Evolutionary conservation across 2,113 vertebrate genomes (phyloP), one percentile per base, ranked within the genome.

Genomic region (Hippopotamus amphibius): DNA sequence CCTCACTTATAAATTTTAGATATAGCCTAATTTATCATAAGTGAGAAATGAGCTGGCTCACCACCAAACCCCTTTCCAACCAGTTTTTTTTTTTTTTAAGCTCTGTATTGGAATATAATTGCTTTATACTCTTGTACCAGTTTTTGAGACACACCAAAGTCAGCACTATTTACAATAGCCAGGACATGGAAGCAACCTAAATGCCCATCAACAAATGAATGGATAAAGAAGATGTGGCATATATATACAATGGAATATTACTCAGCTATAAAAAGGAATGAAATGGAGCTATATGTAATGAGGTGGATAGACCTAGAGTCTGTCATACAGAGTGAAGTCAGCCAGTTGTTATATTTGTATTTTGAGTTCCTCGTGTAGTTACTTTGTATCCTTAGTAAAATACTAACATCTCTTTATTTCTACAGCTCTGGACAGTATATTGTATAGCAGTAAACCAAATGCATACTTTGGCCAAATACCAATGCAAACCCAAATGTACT

Each of bases 401-500:
- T 86, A 66, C 3, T 86, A 94, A 50, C 11, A 86, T 81, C 33
- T 90, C 46, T 46, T 68, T 76, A 77, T 69, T 80, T 66, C 80
- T 41, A 85, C 46, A 90, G 46, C 65, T 74, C 65, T 90, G 55
- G 48, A 81, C 15, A 48, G 72, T 86, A 74, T 81, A 72, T 74
- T 74, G 85, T 72, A 72, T 33, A 74, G 81, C 81, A 94, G 33
- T 72, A 85, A 93, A 71, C 46, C 46, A 80, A 79, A 85, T 72
- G 91, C 55, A 90, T 48, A 86, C 30, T 41, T 94, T 66, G 55
- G 72, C 65, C 55, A 86, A n/a, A 53, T 43, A 76, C 50, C 15
- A 94, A 92, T n/a, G 41, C 88, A 82, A 91, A 91, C n/a, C 8
- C n/a, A 72, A 88, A 93, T 77, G 77, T 26, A 55, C 24, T 55